Base-by-base conservation (phyloP, 2,113 vertebrate genomes). In the Acanthochromis polyacanthus region DNA sequence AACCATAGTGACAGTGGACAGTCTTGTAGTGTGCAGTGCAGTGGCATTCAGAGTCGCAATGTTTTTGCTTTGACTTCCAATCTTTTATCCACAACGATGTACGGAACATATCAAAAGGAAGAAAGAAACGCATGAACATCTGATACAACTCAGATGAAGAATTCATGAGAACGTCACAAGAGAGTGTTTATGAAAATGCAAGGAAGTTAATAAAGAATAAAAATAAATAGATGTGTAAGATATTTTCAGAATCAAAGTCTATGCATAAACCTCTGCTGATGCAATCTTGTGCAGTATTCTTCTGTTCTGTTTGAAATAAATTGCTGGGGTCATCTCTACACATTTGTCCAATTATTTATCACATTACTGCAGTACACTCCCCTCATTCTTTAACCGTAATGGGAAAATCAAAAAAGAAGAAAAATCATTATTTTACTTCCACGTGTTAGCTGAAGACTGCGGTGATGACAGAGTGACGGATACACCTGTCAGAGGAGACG, bases 251-350 rank as follows among this genome's bases (percentile, higher is more conserved):
- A 88, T 86, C 70, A 85, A 91, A 87, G 88, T 93, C 90, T 93
- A 94, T 93, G 93, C 93, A 93, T 93, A 93, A 91, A 90, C 70
- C 73, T 91, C 80, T 85, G 89, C 82, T 84, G 88, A 92, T 93
- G 92, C 90, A 91, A 92, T 78, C 71, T 71, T 92, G 88, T 93
- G 89, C 81, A 75, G 84, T 90, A 69, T 70, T 89, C 56, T 78
- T 89, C 67, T 88, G 84, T 92, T 91, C 73, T 85, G 45, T 81
- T 66, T 74, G 57, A 87, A 95, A 93, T 93, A 95, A 95, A 93
- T 60, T 66, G 79, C 83, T 91, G 88, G 85, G 87, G 71, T 88
- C 74, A 38, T 62, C 65, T 78, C 55, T 78, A 46, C 51, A 79
- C 50, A 19, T 10, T 58, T 64, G 72, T 72, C 32, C 30, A 22